Evolutionary conservation across 2,888 invertebrate genomes (phyloP).

Genomic region (Leucoma salicis): DNA sequence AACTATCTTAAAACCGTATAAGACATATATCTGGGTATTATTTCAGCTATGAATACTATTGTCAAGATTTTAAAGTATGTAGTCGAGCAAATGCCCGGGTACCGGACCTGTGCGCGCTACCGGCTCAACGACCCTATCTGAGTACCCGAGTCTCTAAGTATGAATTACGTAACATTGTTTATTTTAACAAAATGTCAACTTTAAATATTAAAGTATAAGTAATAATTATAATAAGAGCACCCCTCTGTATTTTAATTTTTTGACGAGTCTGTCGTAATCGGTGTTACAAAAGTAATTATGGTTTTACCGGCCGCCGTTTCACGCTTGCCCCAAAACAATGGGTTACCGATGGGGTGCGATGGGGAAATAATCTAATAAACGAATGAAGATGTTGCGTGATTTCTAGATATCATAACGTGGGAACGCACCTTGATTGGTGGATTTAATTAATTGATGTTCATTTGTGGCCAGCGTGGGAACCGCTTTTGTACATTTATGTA

Average conservation of each 20-base stretch:
- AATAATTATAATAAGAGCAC: slow-evolving; percentile 7
- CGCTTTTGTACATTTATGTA: background rate
- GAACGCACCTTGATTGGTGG: slow-evolving; percentile 76
- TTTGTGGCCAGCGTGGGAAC: slow-evolving; percentile 64
- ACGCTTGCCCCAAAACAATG: slow-evolving; percentile 78
- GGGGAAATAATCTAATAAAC: slow-evolving; percentile 65
- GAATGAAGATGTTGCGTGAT: slow-evolving; percentile 82
- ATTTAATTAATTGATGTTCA: slow-evolving; percentile 73
- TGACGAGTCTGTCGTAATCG: slow-evolving; percentile 40
- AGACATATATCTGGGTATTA: too few species aligned
- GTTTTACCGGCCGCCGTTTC: slow-evolving; percentile 62
- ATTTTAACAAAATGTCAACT: slow-evolving; percentile 2
- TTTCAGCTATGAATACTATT: too few species aligned
- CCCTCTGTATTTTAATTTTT: slow-evolving; percentile 30
- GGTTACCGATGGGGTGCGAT: slow-evolving; percentile 41
- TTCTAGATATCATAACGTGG: slow-evolving; percentile 75
- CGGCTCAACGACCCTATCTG: too few species aligned
- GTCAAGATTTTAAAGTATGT: too few species aligned
- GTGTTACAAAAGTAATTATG: slow-evolving; percentile 58
- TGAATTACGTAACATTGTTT: background rate
- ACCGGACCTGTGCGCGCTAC: too few species aligned
- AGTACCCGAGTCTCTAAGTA: too few species aligned
- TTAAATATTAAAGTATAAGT: slow-evolving; percentile 20
- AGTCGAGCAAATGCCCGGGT: too few species aligned
- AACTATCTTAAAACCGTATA: too few species aligned